Base-by-base conservation (phyloP, 1,140 invertebrate species). In the Rhagoletis pomonella region DNA sequence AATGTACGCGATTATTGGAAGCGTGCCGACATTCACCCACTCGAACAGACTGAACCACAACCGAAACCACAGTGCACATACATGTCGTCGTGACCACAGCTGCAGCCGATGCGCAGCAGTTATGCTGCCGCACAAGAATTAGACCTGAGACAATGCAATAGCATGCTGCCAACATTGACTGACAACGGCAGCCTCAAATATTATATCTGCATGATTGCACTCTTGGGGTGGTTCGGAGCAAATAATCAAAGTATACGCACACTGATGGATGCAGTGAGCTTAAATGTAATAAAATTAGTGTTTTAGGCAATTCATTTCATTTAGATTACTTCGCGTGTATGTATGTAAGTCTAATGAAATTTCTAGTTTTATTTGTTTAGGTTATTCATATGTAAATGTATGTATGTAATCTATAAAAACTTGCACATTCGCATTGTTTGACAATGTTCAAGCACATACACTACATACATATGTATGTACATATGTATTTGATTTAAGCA, bases 1-100 rank as follows among this genome's bases (percentile, higher is more conserved):
- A 94, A 94, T 86, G 95, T 97, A 89, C 95, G 96, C 86, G 96
- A 97, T 92, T 95, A 96, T 90, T 97, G 96, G 96, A 95, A 96
- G 87, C 94, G 95, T 86, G 96, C 96, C 6, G 96, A 96, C 59
- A 95, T 97, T 87, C 93, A 95, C 85, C 96, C 96, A 14, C 95
- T 96, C 39, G 96, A 97, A 90, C 96, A 96, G 89, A 94, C 95
- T 86, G 94, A 95, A 89, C 95, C 96, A 19, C 95, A 95, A 62
- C 95, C 95, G 90, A 95, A 94, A 90, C 94, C 94, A 50, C 94
- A 95, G 81, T 95, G 95, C 93, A 93, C 94, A 88, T 95, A 96
- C 90, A 95, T 96, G 93, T 94, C 95, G 91, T 95, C 95, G 91
- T 95, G 94, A 95, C 93, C 91, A 88, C 90, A 90, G 90, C 90